These are phyloP conservation scores for Siderastrea radians DNA, from an alignment of 92 coral and sea anemone species.

Conservation along the genomic window DNA sequence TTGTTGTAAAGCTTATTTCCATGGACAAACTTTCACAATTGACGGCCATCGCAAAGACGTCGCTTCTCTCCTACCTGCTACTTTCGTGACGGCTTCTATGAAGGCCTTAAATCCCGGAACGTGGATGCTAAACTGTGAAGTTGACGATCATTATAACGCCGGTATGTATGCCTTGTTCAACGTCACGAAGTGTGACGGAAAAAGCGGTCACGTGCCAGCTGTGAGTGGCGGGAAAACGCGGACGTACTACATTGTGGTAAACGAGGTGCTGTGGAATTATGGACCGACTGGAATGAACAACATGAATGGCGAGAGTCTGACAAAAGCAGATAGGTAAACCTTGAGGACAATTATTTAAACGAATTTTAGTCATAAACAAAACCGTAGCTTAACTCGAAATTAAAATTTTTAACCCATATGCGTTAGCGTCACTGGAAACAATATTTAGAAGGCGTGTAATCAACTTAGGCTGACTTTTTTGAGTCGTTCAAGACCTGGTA, in stretches of 20 bases:
- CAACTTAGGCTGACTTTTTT: too few species aligned
- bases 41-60: slow-evolving; percentile 94
- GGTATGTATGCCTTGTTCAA: slow-evolving; percentile 92
- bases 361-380: too few species aligned
- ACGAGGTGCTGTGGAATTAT: slow-evolving; percentile 89
- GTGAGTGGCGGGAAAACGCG: slow-evolving; percentile 79
- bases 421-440: too few species aligned
- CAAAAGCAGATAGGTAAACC: slow-evolving; percentile 78
- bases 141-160: slow-evolving; percentile 89
- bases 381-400: too few species aligned
- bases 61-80: slow-evolving; percentile 90
- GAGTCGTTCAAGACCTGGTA: too few species aligned
- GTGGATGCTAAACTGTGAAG: slow-evolving; percentile 93
- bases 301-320: slow-evolving; percentile 80
- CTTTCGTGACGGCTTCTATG: slow-evolving; percentile 91
- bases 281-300: slow-evolving; percentile 88
- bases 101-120: slow-evolving; percentile 87
- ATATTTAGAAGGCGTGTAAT: too few species aligned
- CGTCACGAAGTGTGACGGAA: slow-evolving; percentile 75
- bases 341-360: background rate
- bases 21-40: slow-evolving; percentile 85
- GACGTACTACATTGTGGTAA: slow-evolving; percentile 90
- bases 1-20: slow-evolving; percentile 77
- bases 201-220: slow-evolving; percentile 24
- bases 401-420: too few species aligned